Evolutionary conservation across 2,797 vertebrate genomes (phyloP).

Genomic region (Syndactyla subalaris): DNA sequence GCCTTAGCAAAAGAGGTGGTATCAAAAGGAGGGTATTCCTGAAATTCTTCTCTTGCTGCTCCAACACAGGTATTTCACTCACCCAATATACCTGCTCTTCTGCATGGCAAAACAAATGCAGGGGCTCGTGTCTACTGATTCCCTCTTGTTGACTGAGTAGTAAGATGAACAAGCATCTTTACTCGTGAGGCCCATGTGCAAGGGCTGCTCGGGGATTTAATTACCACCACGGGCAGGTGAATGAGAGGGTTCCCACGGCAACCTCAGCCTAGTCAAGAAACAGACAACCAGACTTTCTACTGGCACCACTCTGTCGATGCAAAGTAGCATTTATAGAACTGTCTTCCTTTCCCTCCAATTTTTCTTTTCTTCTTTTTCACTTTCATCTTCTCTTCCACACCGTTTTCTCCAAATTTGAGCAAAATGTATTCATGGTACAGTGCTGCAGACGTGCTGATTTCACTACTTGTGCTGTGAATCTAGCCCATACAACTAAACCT

Average conservation of each 20-base stretch:
- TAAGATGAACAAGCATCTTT: not conserved
- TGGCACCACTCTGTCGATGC: not conserved
- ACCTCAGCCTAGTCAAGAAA: not conserved
- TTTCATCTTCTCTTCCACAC: not conserved
- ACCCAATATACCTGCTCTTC: not conserved
- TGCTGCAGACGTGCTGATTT: not conserved
- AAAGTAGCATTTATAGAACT: not conserved
- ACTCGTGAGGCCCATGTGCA: not conserved
- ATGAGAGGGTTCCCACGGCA: slow-evolving; percentile 20
- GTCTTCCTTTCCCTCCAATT: not conserved
- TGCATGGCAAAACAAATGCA: not conserved
- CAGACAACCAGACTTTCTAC: not conserved
- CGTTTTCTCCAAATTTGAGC: not conserved
- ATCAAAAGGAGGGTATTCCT: not conserved
- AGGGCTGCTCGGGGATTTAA: not conserved
- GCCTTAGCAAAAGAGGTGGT: not conserved
- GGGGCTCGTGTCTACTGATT: not conserved
- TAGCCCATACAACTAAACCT: not conserved
- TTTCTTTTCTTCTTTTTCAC: not conserved
- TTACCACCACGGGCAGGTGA: not conserved
- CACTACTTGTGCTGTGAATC: not conserved
- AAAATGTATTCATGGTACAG: not conserved
- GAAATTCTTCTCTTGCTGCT: not conserved
- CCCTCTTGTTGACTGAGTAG: not conserved
- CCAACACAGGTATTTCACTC: not conserved